Conservation (phyloP, 1,140 invertebrate genomes). For the Aphis gossypii region DNA sequence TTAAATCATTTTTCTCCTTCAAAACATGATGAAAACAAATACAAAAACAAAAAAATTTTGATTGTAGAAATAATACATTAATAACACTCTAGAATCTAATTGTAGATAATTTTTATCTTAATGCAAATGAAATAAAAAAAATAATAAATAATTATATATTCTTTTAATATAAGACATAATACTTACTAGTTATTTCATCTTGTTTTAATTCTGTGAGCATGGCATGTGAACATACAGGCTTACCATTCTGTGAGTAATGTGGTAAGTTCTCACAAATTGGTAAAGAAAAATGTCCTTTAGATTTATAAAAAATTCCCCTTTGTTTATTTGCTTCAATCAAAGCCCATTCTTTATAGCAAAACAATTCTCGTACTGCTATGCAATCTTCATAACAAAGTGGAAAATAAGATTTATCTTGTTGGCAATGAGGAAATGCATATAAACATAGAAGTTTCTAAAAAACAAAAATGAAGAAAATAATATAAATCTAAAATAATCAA, state of each 20-base stretch:
- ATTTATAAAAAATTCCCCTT: constrained; percentile 77
- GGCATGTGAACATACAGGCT: constrained; percentile 79
- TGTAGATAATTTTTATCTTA: too few relatives aligned
- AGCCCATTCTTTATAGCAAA: constrained; percentile 93
- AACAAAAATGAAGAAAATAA: constrained; percentile 42
- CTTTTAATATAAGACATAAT: constrained; percentile 36
- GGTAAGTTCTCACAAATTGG: constrained; percentile 85
- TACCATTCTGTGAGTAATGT: constrained; percentile 68
- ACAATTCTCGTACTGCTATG: constrained; percentile 84
- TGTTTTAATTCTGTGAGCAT: constrained; percentile 82
- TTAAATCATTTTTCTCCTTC: too few relatives aligned
- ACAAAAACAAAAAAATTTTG: too few relatives aligned
- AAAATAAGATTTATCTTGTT: constrained; percentile 70
- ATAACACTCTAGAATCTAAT: not conserved
- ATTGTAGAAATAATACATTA: not conserved
- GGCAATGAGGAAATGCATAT: constrained; percentile 90
- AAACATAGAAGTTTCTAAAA: constrained; percentile 83
- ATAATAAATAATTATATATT: not conserved
- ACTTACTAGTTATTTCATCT: constrained; percentile 77
- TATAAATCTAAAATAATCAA: not conserved
- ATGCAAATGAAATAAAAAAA: not conserved
- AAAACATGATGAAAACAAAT: too few relatives aligned
- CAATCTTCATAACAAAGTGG: constrained; percentile 92
- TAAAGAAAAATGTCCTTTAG: constrained; percentile 85
- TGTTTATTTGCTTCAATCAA: constrained; percentile 88